Base-by-base conservation (phyloP, 2,113 vertebrate species). In the Pseudonaja textilis region DNA sequence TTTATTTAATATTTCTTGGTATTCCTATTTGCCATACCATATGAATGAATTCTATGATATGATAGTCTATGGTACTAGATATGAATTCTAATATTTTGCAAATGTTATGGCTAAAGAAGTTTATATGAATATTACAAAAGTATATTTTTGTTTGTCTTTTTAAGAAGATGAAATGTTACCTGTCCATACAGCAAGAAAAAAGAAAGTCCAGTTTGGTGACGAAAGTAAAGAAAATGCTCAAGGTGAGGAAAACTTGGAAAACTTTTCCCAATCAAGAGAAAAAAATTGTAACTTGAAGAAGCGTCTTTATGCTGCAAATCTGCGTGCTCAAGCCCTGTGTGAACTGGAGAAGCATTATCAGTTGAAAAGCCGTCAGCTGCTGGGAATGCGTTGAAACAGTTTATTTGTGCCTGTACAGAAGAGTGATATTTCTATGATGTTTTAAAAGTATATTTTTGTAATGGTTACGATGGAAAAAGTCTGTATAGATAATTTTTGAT, bases 161-260 rank as follows among this genome's bases (percentile, higher is more conserved):
- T n/a, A 96, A 98, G 97, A 97, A 97, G 97, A 97, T 0, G 26
- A 54, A 7, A 14, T 95, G 47, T 90, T 92, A 26, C 96, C 97
- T 88, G 96, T 96, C 26, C 88, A 96, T 56, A 98, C 98, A 6
- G 90, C 97, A 0, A 97, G 97, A 26, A 99, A 98, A 97, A 99
- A 98, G 97, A 99, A 98, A 93, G 98, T 98, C 95, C 98, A 98
- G 92, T 99, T 98, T 96, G 96, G 97, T 5, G 97, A 97, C 0
- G 98, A 98, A 93, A 97, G 94, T 93, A 98, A 99, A 97, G 98
- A 99, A 95, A 99, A 99, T 91, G 14, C 85, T 86, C 25, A 45
- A 29, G 61, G 52, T 88, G 89, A 50, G 29, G 95, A 96, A 23
- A 94, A 85, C n/a, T 0, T 93, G 20, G 97, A 97, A 93, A 97